Conservation (phyloP, 2,888 invertebrate genomes). For the Unio delphinus region DNA sequence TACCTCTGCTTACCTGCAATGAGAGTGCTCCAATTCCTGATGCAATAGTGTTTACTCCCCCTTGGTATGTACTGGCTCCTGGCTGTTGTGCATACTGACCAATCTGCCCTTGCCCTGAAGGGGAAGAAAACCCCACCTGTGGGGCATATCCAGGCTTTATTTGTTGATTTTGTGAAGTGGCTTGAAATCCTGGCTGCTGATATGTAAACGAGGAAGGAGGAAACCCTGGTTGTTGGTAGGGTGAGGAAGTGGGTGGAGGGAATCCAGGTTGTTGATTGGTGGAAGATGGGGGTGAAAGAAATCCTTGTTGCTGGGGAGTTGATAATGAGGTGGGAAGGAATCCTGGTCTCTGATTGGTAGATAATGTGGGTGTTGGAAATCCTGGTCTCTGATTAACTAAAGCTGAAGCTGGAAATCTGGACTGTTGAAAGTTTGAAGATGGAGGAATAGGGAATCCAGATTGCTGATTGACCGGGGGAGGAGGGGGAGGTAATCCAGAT, state of each 20-base stretch:
- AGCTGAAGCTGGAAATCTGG: too few relatives aligned
- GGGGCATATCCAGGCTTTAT: not conserved
- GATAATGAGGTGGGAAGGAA: constrained; percentile 13
- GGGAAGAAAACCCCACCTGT: not conserved
- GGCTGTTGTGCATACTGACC: constrained; percentile 7
- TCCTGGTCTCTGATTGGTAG: constrained; percentile 17
- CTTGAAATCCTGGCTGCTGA: constrained; percentile 24
- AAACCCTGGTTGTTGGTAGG: constrained; percentile 9
- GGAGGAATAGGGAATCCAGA: constrained; percentile 19
- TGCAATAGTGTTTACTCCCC: not conserved
- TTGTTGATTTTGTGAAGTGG: constrained; percentile 5
- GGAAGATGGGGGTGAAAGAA: constrained; percentile 20
- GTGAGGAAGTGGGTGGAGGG: constrained; percentile 16
- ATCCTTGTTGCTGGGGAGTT: constrained; percentile 15
- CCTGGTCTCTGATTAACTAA: constrained; percentile 8
- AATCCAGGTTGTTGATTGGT: constrained; percentile 21
- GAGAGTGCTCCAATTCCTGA: not conserved
- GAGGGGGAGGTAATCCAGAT: constrained; percentile 12
- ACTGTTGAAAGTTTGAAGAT: constrained; percentile 2
- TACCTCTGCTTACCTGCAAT: constrained; percentile 8
- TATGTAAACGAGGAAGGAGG: constrained; percentile 1
- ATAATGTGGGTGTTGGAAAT: constrained; percentile 5
- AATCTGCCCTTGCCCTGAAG: not conserved
- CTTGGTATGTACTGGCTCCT: not conserved
- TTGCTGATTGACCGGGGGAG: constrained; percentile 9